phyloP scores from a whole-genome alignment of 2,113 vertebrate species.

The Elaphurus davidianus region DNA sequence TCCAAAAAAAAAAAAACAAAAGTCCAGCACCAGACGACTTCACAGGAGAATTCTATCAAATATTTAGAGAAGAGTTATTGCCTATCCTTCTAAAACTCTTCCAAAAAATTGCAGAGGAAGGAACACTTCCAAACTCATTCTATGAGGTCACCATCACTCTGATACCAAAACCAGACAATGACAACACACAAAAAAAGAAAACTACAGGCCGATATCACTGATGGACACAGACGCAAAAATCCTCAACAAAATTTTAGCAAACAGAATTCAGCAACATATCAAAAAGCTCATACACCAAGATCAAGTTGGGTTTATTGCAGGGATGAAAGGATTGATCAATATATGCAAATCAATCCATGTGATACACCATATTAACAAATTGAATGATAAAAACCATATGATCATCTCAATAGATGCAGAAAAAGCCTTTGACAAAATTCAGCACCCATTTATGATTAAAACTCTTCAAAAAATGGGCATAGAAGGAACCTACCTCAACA shows the following conservation, averaged over 20 bases:
- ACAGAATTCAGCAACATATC: background rate
- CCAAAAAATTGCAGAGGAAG: background rate
- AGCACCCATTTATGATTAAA: background rate
- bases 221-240: background rate
- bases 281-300: background rate
- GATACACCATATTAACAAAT: background rate
- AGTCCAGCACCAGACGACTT: background rate
- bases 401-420: background rate
- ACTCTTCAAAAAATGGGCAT: background rate
- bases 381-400: background rate
- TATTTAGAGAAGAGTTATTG: background rate
- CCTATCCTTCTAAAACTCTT: background rate
- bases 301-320: background rate
- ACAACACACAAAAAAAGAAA: background rate
- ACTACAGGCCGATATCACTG: background rate
- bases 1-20: background rate
- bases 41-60: background rate
- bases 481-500: background rate
- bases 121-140: background rate
- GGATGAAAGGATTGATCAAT: background rate
- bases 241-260: background rate
- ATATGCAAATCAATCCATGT: background rate
- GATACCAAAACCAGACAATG: background rate
- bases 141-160: background rate
- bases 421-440: background rate